These are phyloP conservation scores for Rhea pennata DNA, from an alignment of 2,113 vertebrate genomes.

Conservation along the genomic window DNA sequence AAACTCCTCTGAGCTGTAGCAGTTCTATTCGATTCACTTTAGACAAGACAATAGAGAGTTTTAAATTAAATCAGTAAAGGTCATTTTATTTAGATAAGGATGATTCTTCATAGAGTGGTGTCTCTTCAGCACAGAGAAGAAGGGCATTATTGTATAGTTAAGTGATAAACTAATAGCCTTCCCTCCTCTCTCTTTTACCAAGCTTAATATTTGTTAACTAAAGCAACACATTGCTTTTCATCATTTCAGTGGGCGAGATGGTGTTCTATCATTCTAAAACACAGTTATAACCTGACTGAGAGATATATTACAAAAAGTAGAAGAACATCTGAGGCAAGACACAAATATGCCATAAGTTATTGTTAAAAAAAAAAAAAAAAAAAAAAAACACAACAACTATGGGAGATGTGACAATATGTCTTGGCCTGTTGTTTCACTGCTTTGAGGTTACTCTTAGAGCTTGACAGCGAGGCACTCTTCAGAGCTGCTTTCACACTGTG, in stretches of 20 bases:
- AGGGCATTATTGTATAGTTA: background rate
- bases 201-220: background rate
- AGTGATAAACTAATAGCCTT: background rate
- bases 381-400: background rate
- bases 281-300: background rate
- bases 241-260: background rate
- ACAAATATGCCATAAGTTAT: background rate
- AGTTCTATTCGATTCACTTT: background rate
- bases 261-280: background rate
- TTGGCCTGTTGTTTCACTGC: background rate
- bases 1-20: background rate
- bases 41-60: background rate
- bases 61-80: background rate
- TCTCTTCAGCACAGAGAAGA: background rate
- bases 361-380: background rate
- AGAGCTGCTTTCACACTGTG: constrained; percentile 22
- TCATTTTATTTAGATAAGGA: background rate
- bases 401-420: background rate
- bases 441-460: constrained; percentile 3
- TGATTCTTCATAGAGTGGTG: background rate
- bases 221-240: background rate
- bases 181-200: background rate
- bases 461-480: background rate
- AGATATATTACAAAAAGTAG: background rate
- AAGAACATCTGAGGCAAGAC: background rate